Evolutionary conservation across 2,113 vertebrate genomes (phyloP).

Genomic region (Tyto alba): DNA sequence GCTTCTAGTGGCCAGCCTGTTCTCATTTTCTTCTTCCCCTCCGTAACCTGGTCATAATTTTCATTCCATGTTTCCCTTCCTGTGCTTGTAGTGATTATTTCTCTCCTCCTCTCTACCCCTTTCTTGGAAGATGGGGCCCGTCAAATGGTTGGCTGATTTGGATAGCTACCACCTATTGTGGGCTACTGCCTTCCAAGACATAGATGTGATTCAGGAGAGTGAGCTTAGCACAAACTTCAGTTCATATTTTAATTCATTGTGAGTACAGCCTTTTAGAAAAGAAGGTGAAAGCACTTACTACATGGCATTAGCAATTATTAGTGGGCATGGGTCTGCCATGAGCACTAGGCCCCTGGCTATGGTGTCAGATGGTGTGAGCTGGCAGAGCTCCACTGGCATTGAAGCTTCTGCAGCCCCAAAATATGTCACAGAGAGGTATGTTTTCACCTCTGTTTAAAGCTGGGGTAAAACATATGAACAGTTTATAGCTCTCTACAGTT

Average conservation of each 20-base stretch:
- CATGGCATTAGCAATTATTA: background rate
- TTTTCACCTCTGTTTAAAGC: background rate
- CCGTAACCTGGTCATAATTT: background rate
- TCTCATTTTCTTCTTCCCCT: background rate
- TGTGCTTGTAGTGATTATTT: background rate
- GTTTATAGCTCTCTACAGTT: background rate
- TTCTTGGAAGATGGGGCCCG: background rate
- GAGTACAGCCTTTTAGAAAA: background rate
- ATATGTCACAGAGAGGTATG: background rate
- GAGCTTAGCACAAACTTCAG: background rate
- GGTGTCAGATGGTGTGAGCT: background rate
- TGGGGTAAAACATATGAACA: background rate
- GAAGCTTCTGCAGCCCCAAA: background rate
- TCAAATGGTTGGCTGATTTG: background rate
- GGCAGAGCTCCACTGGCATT: background rate
- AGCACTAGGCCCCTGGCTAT: rapidly evolving
- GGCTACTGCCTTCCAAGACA: background rate
- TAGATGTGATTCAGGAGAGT: background rate
- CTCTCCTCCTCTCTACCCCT: background rate
- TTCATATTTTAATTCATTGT: background rate
- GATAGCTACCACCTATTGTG: background rate
- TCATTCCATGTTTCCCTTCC: background rate
- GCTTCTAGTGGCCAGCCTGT: background rate
- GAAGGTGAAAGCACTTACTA: background rate
- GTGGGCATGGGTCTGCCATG: background rate